These are phyloP conservation scores for Malacoraja senta DNA, from an alignment of 2,797 vertebrate genomes.

Conservation along the genomic window DNA sequence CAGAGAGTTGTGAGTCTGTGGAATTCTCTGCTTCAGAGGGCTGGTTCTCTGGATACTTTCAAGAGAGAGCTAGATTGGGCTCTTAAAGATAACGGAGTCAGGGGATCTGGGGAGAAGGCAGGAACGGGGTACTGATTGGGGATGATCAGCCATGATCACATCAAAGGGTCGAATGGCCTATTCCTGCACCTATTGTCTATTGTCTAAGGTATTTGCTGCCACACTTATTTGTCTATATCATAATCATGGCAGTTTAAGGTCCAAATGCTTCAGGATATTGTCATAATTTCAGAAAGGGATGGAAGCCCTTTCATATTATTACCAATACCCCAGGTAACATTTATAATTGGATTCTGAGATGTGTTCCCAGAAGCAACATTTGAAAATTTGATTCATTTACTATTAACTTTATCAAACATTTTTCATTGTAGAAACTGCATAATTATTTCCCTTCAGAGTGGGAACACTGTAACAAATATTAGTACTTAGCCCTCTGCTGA, in stretches of 20 bases:
- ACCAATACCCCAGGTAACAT: neutral
- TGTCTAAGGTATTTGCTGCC: neutral
- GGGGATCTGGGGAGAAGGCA: no score
- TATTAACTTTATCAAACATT: neutral
- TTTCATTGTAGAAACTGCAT: neutral
- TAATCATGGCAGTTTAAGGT: neutral
- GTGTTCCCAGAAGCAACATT: neutral
- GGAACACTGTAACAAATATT: neutral
- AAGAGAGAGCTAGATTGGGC: no score
- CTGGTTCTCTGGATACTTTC: no score
- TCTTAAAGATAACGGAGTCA: no score
- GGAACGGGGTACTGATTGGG: no score
- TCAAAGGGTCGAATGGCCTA: no score
- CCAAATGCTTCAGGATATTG: neutral
- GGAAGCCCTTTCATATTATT: slow-evolving; percentile 12
- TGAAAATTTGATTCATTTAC: neutral
- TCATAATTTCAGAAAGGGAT: neutral
- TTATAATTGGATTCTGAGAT: neutral
- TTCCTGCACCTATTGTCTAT: no score
- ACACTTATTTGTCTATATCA: neutral
- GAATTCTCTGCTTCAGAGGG: no score
- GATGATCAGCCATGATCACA: no score
- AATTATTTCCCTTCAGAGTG: neutral
- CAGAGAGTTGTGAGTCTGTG: no score
- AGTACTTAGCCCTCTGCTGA: neutral